Conservation (phyloP, 2,113 vertebrate species). For the Pungitius pungitius region DNA sequence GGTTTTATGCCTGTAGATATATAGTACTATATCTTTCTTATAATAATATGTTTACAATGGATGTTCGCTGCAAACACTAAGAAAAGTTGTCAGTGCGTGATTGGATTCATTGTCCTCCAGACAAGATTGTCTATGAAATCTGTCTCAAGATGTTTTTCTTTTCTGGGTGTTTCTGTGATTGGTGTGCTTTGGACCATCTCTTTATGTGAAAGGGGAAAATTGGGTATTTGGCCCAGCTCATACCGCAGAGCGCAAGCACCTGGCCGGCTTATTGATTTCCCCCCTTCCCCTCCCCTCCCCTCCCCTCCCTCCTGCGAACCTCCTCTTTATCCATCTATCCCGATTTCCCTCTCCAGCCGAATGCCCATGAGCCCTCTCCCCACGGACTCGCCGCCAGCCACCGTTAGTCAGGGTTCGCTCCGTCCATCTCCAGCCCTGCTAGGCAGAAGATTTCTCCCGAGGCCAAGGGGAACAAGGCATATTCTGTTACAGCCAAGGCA, state of each 20-base stretch:
- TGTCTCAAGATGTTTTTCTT: slow-evolving; percentile 29
- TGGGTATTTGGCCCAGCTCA: slow-evolving; percentile 45
- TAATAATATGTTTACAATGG: slow-evolving; percentile 36
- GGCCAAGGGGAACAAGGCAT: slow-evolving; percentile 69
- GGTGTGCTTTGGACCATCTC: slow-evolving; percentile 42
- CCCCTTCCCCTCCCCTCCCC: slow-evolving; percentile 21
- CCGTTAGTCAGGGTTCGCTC: slow-evolving; percentile 55
- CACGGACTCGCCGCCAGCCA: slow-evolving; percentile 58
- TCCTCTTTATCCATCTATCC: slow-evolving; percentile 42
- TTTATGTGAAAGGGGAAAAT: slow-evolving; percentile 36
- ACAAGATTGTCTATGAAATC: slow-evolving; percentile 42
- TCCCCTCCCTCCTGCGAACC: slow-evolving; percentile 15
- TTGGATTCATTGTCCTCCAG: slow-evolving; percentile 52
- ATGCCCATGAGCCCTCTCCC: slow-evolving; percentile 65
- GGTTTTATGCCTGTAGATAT: slow-evolving; percentile 36
- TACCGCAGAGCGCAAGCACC: slow-evolving; percentile 53
- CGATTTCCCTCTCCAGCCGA: slow-evolving; percentile 47
- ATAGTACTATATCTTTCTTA: slow-evolving; percentile 10
- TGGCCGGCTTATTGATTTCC: slow-evolving; percentile 75
- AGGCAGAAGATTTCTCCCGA: slow-evolving; percentile 73
- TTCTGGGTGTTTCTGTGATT: slow-evolving; percentile 43
- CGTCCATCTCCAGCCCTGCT: slow-evolving; percentile 61
- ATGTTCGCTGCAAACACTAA: slow-evolving; percentile 30
- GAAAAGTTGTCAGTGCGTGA: slow-evolving; percentile 26
- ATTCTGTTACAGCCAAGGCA: slow-evolving; percentile 77